Evolutionary conservation across 2,113 vertebrate species (phyloP).

Genomic region (Dolichotis patagonum): DNA sequence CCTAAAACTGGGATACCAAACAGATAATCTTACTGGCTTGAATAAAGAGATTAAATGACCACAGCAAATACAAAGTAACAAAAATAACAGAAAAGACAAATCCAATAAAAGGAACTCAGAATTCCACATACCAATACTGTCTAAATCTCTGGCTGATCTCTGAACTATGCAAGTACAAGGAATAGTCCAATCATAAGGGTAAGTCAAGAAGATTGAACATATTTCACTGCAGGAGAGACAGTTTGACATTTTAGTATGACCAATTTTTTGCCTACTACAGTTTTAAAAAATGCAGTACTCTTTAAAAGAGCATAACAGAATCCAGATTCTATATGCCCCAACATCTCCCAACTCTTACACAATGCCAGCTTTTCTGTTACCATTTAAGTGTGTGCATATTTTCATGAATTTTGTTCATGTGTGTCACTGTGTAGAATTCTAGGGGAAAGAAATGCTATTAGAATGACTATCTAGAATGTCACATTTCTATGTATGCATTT

Average conservation of each 20-base stretch:
- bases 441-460: background rate
- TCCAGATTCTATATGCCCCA: background rate
- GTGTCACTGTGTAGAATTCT: background rate
- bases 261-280: background rate
- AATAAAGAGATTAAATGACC: background rate
- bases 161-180: background rate
- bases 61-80: background rate
- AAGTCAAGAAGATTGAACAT: background rate
- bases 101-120: background rate
- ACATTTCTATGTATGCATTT: background rate
- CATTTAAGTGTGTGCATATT: background rate
- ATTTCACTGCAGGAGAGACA: background rate
- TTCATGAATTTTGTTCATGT: background rate
- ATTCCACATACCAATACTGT: background rate
- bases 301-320: slow-evolving; percentile 2
- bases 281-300: background rate
- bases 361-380: background rate
- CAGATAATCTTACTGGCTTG: background rate
- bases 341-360: background rate
- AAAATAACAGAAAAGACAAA: background rate
- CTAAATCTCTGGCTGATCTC: background rate
- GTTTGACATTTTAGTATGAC: background rate
- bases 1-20: background rate
- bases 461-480: background rate
- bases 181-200: background rate